Evolutionary conservation across 2,113 vertebrate genomes (phyloP).

Genomic region (Xiphophorus hellerii): DNA sequence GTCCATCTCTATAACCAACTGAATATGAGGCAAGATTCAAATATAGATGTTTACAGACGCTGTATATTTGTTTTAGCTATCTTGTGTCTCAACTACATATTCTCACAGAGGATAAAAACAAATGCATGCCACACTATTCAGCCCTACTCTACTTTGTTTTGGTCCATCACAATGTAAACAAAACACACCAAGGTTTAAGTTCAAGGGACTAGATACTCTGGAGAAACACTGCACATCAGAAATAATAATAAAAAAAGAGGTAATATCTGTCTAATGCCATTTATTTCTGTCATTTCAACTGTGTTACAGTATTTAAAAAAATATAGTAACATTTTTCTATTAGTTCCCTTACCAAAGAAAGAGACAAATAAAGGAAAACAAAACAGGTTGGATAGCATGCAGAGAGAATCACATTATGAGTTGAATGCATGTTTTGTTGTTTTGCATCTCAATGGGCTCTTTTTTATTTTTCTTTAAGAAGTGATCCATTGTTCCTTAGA

Average conservation of each 20-base stretch:
- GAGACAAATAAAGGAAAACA: constrained; percentile 13
- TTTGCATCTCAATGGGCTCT: constrained; percentile 7
- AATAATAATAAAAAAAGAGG: no score
- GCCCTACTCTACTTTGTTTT: no score
- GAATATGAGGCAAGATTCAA: background rate
- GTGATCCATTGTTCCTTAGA: background rate
- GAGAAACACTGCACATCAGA: no score
- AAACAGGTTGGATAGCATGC: background rate
- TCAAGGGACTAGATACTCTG: no score
- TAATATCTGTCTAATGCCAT: background rate
- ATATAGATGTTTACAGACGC: background rate
- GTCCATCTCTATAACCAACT: background rate
- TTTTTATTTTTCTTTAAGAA: background rate
- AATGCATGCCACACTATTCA: no score
- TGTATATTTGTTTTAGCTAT: background rate
- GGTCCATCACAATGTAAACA: no score
- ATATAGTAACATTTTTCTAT: background rate
- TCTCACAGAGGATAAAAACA: no score
- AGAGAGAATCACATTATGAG: constrained; percentile 10
- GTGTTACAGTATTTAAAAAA: background rate
- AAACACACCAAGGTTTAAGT: no score
- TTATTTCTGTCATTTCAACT: background rate
- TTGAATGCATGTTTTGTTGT: background rate
- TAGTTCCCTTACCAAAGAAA: background rate
- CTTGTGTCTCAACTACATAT: background rate